Evolutionary conservation across 1,140 invertebrate species (phyloP).

Genomic region (Drosophila novamexicana): DNA sequence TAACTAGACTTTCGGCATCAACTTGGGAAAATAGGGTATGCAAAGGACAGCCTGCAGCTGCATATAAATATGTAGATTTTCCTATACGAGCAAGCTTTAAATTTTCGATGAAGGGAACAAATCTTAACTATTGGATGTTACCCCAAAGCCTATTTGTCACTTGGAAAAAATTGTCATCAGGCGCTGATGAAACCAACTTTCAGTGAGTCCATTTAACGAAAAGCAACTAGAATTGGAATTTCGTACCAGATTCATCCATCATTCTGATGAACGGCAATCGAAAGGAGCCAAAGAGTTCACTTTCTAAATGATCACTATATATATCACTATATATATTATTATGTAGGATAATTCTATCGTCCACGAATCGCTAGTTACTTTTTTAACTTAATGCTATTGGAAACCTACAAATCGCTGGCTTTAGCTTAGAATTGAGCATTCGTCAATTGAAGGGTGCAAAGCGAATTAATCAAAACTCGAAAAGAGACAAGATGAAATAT

Average conservation of each 20-base stretch:
- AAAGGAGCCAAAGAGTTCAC: background rate
- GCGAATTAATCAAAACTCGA: constrained; percentile 64
- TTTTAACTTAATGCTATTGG: constrained; percentile 46
- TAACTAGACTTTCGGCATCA: no score
- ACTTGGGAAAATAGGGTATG: no score
- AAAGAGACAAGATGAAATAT: constrained; percentile 19
- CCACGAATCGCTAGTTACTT: constrained; percentile 22
- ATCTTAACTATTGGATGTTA: no score
- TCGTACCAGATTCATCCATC: background rate
- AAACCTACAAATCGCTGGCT: constrained; percentile 35
- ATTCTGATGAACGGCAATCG: constrained; percentile 8
- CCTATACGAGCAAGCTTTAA: no score
- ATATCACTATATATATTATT: background rate
- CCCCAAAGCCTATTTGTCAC: no score
- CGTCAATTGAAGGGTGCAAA: constrained; percentile 4
- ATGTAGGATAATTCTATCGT: constrained; percentile 1
- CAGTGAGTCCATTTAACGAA: no score
- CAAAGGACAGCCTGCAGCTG: no score
- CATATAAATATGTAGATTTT: no score
- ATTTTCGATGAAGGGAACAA: no score
- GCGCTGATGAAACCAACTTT: no score
- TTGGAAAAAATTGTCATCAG: no score
- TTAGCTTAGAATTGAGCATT: constrained; percentile 49
- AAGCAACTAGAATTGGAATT: background rate
- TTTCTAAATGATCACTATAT: background rate